Base-by-base conservation (phyloP, 2,797 vertebrate species). In the Spinus olivaceus region DNA sequence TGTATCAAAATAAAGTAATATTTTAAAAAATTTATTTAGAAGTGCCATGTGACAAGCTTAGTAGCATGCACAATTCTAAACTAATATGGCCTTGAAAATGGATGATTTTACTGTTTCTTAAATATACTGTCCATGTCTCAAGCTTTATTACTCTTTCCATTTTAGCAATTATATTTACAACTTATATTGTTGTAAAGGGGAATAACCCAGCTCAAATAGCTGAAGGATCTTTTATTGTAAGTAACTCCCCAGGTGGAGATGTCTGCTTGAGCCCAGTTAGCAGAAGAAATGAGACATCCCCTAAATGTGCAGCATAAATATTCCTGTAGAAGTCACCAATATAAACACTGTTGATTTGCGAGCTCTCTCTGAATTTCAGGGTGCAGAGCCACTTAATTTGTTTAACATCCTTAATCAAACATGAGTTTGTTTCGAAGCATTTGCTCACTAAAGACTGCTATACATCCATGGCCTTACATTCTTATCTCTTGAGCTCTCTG, bases 261-360 rank as follows among this genome's bases (percentile, higher is more conserved):
- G 56, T 94, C 77, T 92, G 44, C 83, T 81, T 13, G 12, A 87
- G 44, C 46, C 44, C 65, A 96, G 59, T 90, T 79, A 91, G 77
- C 65, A 94, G 64, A 93, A 95, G 42, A 93, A 89, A 87, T 35
- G 23, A 90, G 50, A 67, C 28, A 66, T 81, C 41, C 33, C 27
- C 4, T 69, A 77, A 91, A 91, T 70, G 70, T 72, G 61, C 30
- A 86, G 56, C 64, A 76, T 72, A 66, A 88, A 84, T 92, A 87
- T 53, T 93, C 63, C 59, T 49, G 0, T 72, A 73, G 42, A 91
- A 53, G 23, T 66, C 71, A 63, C 57, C 20, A 53, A 11, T 77
- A 61, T 22, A 78, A 94, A 65, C 33, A 51, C 0, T 4, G 6
- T 61, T 79, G 81, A 47, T 79, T 92, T 91, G n/a, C n/a, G 33